phyloP scores from a whole-genome alignment of 2,797 vertebrate species.

The Hapalemur alaotrensis region DNA sequence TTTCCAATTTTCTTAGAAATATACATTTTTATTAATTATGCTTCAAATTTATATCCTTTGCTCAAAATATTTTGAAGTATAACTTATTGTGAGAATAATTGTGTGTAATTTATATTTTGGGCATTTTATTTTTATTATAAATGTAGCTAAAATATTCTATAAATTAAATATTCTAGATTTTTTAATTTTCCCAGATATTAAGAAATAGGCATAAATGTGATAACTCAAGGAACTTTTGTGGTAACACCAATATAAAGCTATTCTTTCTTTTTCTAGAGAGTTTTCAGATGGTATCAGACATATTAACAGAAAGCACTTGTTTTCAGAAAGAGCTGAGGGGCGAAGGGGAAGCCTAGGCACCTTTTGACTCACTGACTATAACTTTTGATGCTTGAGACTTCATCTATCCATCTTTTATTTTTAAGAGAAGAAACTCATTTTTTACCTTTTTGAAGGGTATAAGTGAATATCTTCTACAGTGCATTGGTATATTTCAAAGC shows the following conservation, averaged over 20 bases:
- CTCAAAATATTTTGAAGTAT: not conserved
- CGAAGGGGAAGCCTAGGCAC: not conserved
- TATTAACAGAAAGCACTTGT: not conserved
- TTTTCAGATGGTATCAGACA: not conserved
- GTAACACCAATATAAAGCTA: not conserved
- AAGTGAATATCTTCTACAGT: not conserved
- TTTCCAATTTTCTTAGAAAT: not conserved
- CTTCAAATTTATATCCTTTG: not conserved
- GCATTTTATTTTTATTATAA: not conserved
- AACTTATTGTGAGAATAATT: not conserved
- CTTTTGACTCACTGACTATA: too few species aligned
- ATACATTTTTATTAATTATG: not conserved
- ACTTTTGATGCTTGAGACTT: not conserved
- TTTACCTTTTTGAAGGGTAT: not conserved
- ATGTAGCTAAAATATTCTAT: not conserved
- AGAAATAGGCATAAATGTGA: not conserved
- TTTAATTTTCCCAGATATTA: not conserved
- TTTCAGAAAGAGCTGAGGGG: not conserved
- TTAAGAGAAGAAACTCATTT: not conserved
- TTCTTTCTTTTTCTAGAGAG: not conserved
- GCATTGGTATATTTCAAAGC: not conserved
- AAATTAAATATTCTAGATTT: not conserved
- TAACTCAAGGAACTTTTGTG: not conserved
- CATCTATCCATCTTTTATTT: not conserved
- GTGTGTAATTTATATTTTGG: not conserved